A percentile compares a stretch with the other conserved stretches of the same genome.
Evolutionary conservation across 2,888 invertebrate genomes (phyloP).

Genomic region (Campoplex capitator): DNA sequence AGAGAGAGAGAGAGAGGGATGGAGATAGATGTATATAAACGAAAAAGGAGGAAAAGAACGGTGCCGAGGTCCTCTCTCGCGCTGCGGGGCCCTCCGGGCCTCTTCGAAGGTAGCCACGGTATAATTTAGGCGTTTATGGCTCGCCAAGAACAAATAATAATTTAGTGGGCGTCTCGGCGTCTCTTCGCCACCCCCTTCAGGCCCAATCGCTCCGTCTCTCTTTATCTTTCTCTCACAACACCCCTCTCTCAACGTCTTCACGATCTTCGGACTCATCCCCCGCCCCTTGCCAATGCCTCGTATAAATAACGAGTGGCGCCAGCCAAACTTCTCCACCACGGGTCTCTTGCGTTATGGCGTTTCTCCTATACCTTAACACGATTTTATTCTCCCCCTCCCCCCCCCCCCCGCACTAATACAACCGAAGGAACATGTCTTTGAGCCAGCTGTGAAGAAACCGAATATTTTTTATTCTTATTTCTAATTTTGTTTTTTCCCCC

Average conservation of each 20-base stretch:
- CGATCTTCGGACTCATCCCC: slow-evolving; percentile 57
- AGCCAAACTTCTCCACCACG: slow-evolving; percentile 78
- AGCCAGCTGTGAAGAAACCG: slow-evolving; percentile 42
- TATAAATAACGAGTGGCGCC: slow-evolving; percentile 85
- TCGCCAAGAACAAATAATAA: slow-evolving; percentile 84
- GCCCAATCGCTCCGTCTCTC: slow-evolving; percentile 47
- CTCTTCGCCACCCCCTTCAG: slow-evolving; percentile 68
- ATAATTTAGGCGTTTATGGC: slow-evolving; percentile 84
- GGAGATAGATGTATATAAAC: slow-evolving; percentile 24
- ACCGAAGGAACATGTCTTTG: slow-evolving; percentile 6
- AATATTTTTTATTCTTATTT: neutral
- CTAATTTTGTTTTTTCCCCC: neutral
- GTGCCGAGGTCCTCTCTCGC: slow-evolving; percentile 37
- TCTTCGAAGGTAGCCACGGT: slow-evolving; percentile 79
- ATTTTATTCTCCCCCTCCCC: slow-evolving; percentile 35
- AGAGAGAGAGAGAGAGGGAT: slow-evolving; percentile 29
- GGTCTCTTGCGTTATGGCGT: slow-evolving; percentile 76
- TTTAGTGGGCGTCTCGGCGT: slow-evolving; percentile 83
- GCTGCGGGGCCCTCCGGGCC: slow-evolving; percentile 70
- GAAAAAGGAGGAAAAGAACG: slow-evolving; percentile 45
- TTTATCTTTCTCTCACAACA: slow-evolving; percentile 31
- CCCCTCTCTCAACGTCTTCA: slow-evolving; percentile 42
- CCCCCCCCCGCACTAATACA: neutral
- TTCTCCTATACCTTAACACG: slow-evolving; percentile 52
- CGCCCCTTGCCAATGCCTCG: slow-evolving; percentile 70